A percentile compares a stretch with the other conserved stretches of the same genome.
These are phyloP conservation scores for Cyclura pinguis DNA, from an alignment of 2,797 vertebrate genomes.

Conservation along the genomic window DNA sequence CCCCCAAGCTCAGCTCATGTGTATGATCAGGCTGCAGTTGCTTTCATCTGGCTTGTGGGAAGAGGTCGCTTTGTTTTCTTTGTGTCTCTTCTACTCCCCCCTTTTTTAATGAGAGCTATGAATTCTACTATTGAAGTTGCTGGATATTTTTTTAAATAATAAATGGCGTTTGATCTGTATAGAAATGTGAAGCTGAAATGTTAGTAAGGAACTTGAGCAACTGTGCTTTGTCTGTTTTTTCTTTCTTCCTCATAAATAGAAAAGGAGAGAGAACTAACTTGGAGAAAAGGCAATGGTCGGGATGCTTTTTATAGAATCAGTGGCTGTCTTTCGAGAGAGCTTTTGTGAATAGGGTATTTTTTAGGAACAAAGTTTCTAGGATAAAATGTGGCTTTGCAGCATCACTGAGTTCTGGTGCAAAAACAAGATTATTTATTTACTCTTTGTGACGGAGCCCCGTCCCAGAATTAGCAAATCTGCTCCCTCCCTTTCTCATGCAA, in stretches of 20 bases:
- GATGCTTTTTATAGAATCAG: slow-evolving; percentile 70
- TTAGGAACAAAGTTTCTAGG: slow-evolving; percentile 50
- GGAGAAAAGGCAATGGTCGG: not conserved
- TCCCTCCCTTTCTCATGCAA: slow-evolving; percentile 30
- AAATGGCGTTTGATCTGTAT: slow-evolving; percentile 46
- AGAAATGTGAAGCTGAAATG: slow-evolving; percentile 68
- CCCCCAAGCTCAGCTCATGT: not conserved
- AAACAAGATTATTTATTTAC: slow-evolving; percentile 71
- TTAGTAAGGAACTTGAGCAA: slow-evolving; percentile 29
- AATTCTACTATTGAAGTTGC: slow-evolving; percentile 49
- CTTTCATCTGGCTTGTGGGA: slow-evolving; percentile 25
- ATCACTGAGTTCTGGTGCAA: slow-evolving; percentile 63
- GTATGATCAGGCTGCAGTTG: slow-evolving; percentile 19
- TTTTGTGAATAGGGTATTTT: slow-evolving; percentile 36
- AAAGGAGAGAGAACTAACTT: not conserved
- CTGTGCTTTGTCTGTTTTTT: slow-evolving; percentile 18
- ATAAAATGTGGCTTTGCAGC: slow-evolving; percentile 56
- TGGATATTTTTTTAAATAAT: slow-evolving; percentile 57
- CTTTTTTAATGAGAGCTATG: slow-evolving; percentile 31
- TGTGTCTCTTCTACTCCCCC: slow-evolving; percentile 15
- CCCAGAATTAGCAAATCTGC: slow-evolving; percentile 54
- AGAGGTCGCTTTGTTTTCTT: not conserved
- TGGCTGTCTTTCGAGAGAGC: slow-evolving; percentile 42
- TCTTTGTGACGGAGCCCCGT: slow-evolving; percentile 70
- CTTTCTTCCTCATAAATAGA: slow-evolving; percentile 36